Conservation (phyloP, 1,140 invertebrate species). For the Brachionus angularis region DNA sequence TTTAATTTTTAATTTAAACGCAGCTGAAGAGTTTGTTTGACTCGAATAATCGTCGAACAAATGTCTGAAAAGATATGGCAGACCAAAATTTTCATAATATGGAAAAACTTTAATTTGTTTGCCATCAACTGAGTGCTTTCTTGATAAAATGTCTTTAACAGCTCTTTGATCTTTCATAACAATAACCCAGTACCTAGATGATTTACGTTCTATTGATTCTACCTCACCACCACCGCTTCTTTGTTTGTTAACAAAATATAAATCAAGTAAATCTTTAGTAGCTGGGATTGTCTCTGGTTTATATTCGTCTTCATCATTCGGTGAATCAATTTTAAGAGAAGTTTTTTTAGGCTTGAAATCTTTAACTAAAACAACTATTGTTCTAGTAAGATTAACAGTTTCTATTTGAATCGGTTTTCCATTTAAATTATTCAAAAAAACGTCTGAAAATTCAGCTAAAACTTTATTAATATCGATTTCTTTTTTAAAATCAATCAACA, state of each 20-base stretch:
- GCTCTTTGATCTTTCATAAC: conserved; percentile 8
- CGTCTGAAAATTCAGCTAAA: background rate
- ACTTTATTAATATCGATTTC: conserved; percentile 39
- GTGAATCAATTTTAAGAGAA: conserved; percentile 21
- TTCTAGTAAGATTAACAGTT: conserved; percentile 22
- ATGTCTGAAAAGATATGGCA: conserved; percentile 27
- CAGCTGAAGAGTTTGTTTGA: background rate
- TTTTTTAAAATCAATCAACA: conserved; percentile 42
- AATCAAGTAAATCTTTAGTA: conserved; percentile 25
- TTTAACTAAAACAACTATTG: conserved; percentile 26
- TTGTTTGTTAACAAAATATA: conserved; percentile 31
- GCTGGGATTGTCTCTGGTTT: conserved; percentile 32
- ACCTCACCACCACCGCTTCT: conserved; percentile 31
- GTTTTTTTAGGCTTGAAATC: conserved; percentile 1
- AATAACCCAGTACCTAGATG: conserved; percentile 24
- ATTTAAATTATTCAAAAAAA: conserved; percentile 29
- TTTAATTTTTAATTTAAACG: conserved; percentile 29
- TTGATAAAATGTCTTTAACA: conserved; percentile 17
- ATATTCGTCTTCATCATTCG: conserved; percentile 34
- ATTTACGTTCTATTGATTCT: conserved; percentile 36
- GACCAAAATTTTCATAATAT: conserved; percentile 41
- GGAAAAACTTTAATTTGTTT: conserved; percentile 41
- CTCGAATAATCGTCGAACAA: conserved; percentile 10
- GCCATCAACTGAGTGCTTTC: conserved; percentile 3
- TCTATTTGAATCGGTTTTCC: conserved; percentile 13